Conservation (phyloP, 2,888 invertebrate genomes). For the Heteromurus nitidus region DNA sequence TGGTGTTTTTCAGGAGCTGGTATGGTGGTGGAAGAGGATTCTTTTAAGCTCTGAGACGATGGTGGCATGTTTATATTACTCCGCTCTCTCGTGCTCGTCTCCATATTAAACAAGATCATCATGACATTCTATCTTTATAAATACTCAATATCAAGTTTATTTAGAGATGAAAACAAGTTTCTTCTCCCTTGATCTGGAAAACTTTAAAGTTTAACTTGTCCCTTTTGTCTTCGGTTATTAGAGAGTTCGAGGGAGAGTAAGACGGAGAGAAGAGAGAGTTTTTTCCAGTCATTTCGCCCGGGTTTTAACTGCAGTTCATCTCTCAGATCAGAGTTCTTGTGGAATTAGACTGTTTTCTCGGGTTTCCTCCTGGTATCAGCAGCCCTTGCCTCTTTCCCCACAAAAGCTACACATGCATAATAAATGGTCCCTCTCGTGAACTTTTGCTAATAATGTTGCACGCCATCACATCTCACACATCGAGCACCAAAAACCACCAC, state of each 20-base stretch:
- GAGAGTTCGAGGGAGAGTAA: background rate
- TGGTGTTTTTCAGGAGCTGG: too few relatives aligned
- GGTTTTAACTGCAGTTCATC: conserved; percentile 22
- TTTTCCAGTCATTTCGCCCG: conserved; percentile 27
- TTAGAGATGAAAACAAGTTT: conserved; percentile 56
- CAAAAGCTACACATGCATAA: conserved; percentile 62
- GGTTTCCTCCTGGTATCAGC: conserved; percentile 4
- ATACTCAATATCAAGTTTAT: conserved; percentile 61
- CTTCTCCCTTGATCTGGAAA: conserved; percentile 52
- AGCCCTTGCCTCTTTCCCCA: conserved; percentile 18
- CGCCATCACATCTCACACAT: conserved; percentile 51
- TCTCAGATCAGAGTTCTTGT: conserved; percentile 20
- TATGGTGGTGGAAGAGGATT: too few relatives aligned
- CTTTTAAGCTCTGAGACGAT: too few relatives aligned
- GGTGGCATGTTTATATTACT: too few relatives aligned
- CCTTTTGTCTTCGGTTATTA: conserved; percentile 2
- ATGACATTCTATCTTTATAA: conserved; percentile 51
- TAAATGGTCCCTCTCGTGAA: conserved; percentile 61
- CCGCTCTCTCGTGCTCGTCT: too few relatives aligned
- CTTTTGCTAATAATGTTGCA: conserved; percentile 62
- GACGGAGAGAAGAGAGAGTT: background rate
- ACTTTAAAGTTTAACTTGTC: conserved; percentile 42
- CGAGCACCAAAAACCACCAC: too few relatives aligned
- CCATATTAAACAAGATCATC: conserved; percentile 29
- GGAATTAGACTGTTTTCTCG: too few relatives aligned